Conservation (phyloP, 2,888 invertebrate genomes). For the Dorcus parallelipipedus region DNA sequence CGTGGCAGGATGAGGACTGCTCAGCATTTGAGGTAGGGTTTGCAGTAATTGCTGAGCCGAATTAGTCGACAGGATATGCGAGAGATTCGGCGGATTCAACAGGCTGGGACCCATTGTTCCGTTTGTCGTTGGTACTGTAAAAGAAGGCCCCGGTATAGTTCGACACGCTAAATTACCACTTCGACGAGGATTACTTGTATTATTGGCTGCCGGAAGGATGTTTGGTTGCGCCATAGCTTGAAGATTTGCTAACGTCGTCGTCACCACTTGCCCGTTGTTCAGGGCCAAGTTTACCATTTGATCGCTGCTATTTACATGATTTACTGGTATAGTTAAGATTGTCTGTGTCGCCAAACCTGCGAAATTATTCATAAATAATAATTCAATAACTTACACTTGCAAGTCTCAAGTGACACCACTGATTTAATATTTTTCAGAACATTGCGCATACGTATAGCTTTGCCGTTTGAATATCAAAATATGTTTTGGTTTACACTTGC, state of each 20-base stretch:
- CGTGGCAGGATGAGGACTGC: conserved; percentile 32
- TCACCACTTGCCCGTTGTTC: conserved; percentile 82
- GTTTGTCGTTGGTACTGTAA: conserved; percentile 56
- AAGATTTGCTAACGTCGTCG: conserved; percentile 76
- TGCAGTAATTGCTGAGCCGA: conserved; percentile 71
- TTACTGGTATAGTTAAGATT: conserved; percentile 91
- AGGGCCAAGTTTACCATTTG: conserved; percentile 77
- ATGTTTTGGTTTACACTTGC: too few relatives aligned
- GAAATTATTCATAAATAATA: conserved; percentile 14
- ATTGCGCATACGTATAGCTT: too few relatives aligned
- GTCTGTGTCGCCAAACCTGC: conserved; percentile 92
- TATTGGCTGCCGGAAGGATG: conserved; percentile 46
- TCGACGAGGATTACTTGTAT: conserved; percentile 43
- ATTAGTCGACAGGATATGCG: conserved; percentile 71
- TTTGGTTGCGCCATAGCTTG: conserved; percentile 74
- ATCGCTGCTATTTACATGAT: conserved; percentile 72
- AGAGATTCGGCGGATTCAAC: conserved; percentile 63
- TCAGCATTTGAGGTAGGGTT: conserved; percentile 66
- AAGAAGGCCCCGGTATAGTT: not conserved
- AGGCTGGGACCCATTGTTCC: conserved; percentile 65
- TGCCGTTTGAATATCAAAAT: too few relatives aligned
- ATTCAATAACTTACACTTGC: not conserved
- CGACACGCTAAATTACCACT: not conserved
- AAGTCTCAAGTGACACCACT: too few relatives aligned
- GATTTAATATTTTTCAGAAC: too few relatives aligned